Conservation (phyloP, 2,113 vertebrate species). For the Nesoenas mayeri region DNA sequence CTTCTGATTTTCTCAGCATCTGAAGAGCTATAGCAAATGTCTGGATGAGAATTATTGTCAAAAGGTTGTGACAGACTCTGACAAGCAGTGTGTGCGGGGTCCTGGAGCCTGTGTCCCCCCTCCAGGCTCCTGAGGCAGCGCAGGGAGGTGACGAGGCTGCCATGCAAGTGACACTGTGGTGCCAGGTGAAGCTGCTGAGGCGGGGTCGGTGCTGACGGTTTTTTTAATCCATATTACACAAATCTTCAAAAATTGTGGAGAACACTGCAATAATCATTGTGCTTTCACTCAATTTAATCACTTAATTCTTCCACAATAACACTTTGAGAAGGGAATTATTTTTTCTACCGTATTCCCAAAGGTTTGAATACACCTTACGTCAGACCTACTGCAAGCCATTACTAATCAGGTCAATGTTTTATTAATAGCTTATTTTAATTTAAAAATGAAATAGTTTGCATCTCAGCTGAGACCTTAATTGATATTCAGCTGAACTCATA, state of each 20-base stretch:
- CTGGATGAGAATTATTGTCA: neutral
- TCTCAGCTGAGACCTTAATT: neutral
- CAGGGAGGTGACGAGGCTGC: accelerated
- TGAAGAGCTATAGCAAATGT: neutral
- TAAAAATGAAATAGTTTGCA: neutral
- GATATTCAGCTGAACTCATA: neutral
- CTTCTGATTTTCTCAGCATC: neutral
- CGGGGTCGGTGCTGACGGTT: accelerated
- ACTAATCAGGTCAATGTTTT: neutral
- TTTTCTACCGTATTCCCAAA: neutral
- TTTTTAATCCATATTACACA: neutral
- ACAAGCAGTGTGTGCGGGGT: accelerated
- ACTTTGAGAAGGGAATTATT: neutral
- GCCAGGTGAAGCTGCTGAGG: neutral
- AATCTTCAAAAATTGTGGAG: neutral
- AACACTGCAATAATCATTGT: neutral
- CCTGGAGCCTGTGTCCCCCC: neutral
- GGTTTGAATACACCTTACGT: neutral
- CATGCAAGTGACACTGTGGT: neutral
- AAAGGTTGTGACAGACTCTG: neutral
- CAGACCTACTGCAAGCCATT: neutral
- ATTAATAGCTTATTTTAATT: conserved; percentile 11
- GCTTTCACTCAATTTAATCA: neutral
- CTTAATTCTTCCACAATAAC: neutral
- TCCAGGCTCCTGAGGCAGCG: neutral